A percentile compares a stretch with the other conserved stretches of the same genome.
phyloP scores from a whole-genome alignment of 2,113 vertebrate species.

The Antigone vipio region DNA sequence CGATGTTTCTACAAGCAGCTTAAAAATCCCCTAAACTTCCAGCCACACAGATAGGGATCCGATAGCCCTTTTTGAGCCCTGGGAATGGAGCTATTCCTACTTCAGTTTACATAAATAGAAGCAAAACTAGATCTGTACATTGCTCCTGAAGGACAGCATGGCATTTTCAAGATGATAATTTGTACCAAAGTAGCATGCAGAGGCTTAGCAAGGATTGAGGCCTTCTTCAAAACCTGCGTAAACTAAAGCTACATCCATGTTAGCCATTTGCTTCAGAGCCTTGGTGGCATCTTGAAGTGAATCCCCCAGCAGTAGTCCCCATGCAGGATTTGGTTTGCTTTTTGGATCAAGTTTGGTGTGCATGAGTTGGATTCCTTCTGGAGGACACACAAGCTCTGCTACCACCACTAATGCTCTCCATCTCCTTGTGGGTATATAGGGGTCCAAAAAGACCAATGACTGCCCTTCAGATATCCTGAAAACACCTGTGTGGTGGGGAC shows the following conservation, averaged over 20 bases:
- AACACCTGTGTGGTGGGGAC: background rate
- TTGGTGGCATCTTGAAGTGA: background rate
- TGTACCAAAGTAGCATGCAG: background rate
- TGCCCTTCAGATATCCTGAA: background rate
- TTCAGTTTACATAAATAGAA: background rate
- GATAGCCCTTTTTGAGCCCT: background rate
- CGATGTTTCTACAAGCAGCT: background rate
- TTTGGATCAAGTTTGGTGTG: background rate
- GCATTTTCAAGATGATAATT: background rate
- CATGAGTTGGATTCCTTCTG: background rate
- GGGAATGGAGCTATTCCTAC: background rate
- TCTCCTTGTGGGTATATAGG: background rate
- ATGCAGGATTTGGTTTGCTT: background rate
- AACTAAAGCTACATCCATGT: background rate
- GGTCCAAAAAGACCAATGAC: background rate
- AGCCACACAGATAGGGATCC: background rate
- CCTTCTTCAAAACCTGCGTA: background rate
- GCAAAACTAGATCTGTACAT: background rate
- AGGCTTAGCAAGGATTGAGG: background rate
- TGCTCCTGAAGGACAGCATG: background rate
- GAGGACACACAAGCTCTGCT: background rate
- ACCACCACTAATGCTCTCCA: background rate
- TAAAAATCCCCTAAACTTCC: background rate
- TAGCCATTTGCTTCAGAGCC: background rate
- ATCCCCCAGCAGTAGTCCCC: background rate